phyloP scores from a whole-genome alignment of 2,113 vertebrate genomes.

The Indri indri region DNA sequence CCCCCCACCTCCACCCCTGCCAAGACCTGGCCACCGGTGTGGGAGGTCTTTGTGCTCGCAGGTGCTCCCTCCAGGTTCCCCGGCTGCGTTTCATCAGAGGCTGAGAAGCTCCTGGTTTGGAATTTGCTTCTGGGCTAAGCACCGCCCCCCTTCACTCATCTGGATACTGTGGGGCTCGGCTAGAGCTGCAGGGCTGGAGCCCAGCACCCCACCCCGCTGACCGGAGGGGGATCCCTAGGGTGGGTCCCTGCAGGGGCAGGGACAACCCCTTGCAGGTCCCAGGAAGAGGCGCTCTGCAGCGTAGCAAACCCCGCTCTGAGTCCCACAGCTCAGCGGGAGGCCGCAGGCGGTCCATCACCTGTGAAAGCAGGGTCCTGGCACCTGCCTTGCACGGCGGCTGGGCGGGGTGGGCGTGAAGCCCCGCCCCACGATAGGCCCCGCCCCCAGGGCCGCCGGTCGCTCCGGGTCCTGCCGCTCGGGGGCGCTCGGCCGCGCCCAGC shows the following conservation, averaged over 20 bases:
- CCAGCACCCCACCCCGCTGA: not conserved
- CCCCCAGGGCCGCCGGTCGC: not conserved
- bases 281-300: not conserved
- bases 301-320: too few species aligned
- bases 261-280: not conserved
- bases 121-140: not conserved
- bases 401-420: too few species aligned
- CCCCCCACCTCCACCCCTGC: not conserved
- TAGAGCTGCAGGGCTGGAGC: not conserved
- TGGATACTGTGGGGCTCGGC: fast-evolving
- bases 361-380: not conserved
- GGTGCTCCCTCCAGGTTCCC: fast-evolving
- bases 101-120: not conserved
- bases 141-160: fast-evolving
- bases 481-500: not conserved
- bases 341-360: not conserved
- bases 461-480: not conserved
- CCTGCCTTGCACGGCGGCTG: too few species aligned
- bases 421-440: not conserved
- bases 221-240: fast-evolving
- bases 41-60: not conserved
- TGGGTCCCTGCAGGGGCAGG: fast-evolving
- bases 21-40: not conserved
- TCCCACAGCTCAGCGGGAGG: not conserved
- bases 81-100: not conserved